Evolutionary conservation across 1,140 invertebrate genomes (phyloP).

Genomic region (Drosophila tsacasi): DNA sequence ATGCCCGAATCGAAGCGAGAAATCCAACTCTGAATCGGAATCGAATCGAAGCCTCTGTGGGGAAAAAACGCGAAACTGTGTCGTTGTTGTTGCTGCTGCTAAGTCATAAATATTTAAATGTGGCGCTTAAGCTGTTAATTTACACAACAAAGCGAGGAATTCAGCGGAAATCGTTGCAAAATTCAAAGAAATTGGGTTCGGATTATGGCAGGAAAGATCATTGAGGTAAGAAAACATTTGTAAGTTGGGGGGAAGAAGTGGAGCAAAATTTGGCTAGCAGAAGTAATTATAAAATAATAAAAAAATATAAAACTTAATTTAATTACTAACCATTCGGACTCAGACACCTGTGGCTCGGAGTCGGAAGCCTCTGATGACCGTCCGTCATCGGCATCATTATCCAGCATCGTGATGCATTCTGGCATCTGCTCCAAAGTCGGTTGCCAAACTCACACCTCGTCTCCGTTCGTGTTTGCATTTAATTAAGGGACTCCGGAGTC

Average conservation of each 20-base stretch:
- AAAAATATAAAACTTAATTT: background rate
- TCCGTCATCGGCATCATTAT: conserved; percentile 21
- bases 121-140: conserved; percentile 77
- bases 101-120: conserved; percentile 75
- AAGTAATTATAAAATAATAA: background rate
- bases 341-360: background rate
- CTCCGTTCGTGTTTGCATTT: conserved; percentile 52
- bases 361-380: background rate
- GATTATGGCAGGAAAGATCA: conserved; percentile 1
- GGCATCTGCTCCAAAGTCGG: conserved; percentile 15
- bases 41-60: conserved; percentile 40
- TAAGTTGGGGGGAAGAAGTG: conserved; percentile 6
- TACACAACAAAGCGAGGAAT: conserved; percentile 45
- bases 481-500: conserved; percentile 51
- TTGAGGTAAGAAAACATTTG: background rate
- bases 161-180: conserved; percentile 66
- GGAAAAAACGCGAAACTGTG: conserved; percentile 26
- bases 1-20: conserved; percentile 62
- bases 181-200: conserved; percentile 54
- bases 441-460: conserved; percentile 12
- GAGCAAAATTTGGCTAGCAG: background rate
- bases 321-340: background rate
- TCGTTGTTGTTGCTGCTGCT: conserved; percentile 26
- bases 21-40: conserved; percentile 39
- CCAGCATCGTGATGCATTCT: conserved; percentile 11